phyloP scores from a whole-genome alignment of 2,888 invertebrate species.

The Leptinotarsa rubiginosa region DNA sequence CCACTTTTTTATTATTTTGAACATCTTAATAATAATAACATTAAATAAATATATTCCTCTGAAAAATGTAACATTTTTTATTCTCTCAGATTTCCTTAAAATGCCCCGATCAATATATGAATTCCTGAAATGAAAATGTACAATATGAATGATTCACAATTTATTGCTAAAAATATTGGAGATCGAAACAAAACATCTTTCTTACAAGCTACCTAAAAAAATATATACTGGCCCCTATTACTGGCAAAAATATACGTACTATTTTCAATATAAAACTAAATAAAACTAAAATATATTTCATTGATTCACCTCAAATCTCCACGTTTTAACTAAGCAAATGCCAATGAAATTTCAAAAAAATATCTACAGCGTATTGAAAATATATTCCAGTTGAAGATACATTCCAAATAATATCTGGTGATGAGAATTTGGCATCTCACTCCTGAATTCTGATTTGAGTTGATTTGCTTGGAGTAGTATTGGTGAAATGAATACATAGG shows the following conservation, averaged over 20 bases:
- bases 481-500: too few species aligned
- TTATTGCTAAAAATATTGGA: conserved; percentile 41
- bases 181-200: conserved; percentile 39
- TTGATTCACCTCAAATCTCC: not conserved
- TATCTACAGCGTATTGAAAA: too few species aligned
- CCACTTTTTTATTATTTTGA: conserved; percentile 54
- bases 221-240: conserved; percentile 60
- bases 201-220: conserved; percentile 42
- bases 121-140: conserved; percentile 38
- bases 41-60: conserved; percentile 55
- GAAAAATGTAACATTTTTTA: conserved; percentile 50
- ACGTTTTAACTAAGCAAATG: too few species aligned
- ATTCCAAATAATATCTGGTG: too few species aligned
- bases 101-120: conserved; percentile 42
- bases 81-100: conserved; percentile 41
- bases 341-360: too few species aligned
- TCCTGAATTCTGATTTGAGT: too few species aligned
- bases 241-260: conserved; percentile 54
- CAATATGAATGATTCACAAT: conserved; percentile 30
- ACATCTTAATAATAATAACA: conserved; percentile 55
- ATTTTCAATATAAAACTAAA: conserved; percentile 1
- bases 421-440: too few species aligned
- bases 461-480: too few species aligned
- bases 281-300: not conserved
- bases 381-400: too few species aligned